Conservation (phyloP, 2,113 vertebrate genomes). For the Pelvicachromis taeniatus region DNA sequence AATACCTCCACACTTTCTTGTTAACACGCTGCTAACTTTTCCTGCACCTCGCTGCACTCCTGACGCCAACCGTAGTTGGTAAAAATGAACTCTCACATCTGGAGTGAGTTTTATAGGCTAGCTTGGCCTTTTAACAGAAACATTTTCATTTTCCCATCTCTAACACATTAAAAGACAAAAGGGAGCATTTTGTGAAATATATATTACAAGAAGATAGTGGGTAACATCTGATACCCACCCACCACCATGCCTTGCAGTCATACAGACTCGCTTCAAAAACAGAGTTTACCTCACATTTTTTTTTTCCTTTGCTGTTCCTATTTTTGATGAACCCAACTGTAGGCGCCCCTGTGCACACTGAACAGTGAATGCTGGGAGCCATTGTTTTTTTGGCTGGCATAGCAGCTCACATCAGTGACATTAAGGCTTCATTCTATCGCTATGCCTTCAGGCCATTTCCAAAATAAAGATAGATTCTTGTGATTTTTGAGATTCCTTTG, state of each 20-base stretch:
- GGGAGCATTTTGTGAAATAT: not conserved
- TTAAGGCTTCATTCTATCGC: not conserved
- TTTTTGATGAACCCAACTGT: not conserved
- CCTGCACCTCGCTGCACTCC: not conserved
- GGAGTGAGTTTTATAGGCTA: not conserved
- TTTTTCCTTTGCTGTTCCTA: not conserved
- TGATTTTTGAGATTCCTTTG: not conserved
- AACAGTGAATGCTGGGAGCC: not conserved
- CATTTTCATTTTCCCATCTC: not conserved
- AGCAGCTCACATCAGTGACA: not conserved
- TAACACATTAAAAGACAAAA: not conserved
- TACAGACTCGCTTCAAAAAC: not conserved
- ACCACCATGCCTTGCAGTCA: not conserved
- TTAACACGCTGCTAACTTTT: not conserved
- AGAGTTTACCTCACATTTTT: not conserved
- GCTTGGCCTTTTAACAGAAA: not conserved
- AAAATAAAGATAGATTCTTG: not conserved
- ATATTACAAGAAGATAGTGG: not conserved
- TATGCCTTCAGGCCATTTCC: not conserved
- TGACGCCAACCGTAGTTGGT: not conserved
- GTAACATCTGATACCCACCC: not conserved
- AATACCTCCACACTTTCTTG: conserved; percentile 39
- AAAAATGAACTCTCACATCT: not conserved
- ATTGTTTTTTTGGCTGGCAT: not conserved
- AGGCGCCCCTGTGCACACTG: not conserved